Conservation (phyloP, 2,113 vertebrate genomes). For the Toxostoma redivivum region DNA sequence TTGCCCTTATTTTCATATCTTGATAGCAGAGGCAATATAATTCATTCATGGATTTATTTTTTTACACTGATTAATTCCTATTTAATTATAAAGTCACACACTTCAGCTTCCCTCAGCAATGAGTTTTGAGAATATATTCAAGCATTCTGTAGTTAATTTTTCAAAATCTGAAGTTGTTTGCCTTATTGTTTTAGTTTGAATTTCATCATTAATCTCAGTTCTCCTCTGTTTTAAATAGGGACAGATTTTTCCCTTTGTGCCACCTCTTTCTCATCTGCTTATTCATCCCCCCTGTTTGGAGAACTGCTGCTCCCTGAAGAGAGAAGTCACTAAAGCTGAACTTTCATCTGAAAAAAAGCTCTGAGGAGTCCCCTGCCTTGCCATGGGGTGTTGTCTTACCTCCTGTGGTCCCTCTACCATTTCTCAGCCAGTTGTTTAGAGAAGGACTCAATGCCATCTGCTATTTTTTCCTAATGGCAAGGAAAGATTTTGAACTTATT, state of each 20-base stretch:
- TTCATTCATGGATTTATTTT: not conserved
- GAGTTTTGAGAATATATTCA: not conserved
- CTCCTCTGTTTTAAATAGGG: not conserved
- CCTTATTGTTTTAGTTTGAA: not conserved
- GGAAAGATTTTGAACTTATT: not conserved
- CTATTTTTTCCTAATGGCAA: conserved; percentile 37
- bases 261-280: not conserved
- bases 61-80: not conserved
- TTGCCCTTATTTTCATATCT: not conserved
- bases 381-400: not conserved
- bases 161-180: not conserved
- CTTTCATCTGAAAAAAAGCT: not conserved
- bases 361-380: not conserved
- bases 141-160: not conserved
- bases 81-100: not conserved
- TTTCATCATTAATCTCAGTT: not conserved
- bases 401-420: not conserved
- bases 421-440: not conserved
- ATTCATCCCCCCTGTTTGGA: not conserved
- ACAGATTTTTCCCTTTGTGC: not conserved
- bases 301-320: not conserved
- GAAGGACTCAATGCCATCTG: not conserved
- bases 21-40: not conserved
- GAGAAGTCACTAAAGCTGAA: not conserved
- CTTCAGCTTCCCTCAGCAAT: not conserved